Evolutionary conservation across 2,888 invertebrate genomes (phyloP), one percentile per base, ranked within the genome.

Genomic region (Tetropium fuscum): DNA sequence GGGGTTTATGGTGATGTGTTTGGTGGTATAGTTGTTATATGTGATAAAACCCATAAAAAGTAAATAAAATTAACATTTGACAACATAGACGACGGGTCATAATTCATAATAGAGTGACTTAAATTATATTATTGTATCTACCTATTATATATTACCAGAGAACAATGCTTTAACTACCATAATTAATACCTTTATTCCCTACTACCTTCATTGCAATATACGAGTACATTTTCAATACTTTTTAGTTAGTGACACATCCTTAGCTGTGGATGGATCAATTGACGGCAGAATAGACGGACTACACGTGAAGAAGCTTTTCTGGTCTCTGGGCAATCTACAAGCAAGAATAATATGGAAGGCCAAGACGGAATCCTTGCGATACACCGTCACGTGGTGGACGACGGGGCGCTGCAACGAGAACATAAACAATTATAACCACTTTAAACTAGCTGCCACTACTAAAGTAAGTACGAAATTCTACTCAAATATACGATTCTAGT

Each of bases 391-490:
- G 34, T 81, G 81, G 81, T 80, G 80, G 80, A 74, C 70, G 13
- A 74, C 70, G 13, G 73, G 73, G 19, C 69, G 74, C 0, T 81
- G 80, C 53, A 69, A 83, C 69, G 83, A 83, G 68, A 78, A 78
- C 62, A 78, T 81, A 58, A 73, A 73, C 43, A 79, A 82, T 58
- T 68, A 73, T 27, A 78, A 79, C 18, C 80, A 80, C 67, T 83
- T 84, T 69, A 84, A 82, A 58, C 76, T 85, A 51, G 81, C 83
- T 1, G 86, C 84, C 6, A 83, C 82, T n/a, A 86, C 87, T 13
- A 84, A 84, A 80, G 87, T 87, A 82, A 70, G 66, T 62, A 41
- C 15, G 15, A 7, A 13, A 13, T 15, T 27, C 2, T n/a, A n/a
- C n/a, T n/a, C n/a, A n/a, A n/a, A n/a, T n/a, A n/a, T n/a, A 41